phyloP scores from a whole-genome alignment of 1,140 invertebrate genomes.

The Adelges cooleyi region DNA sequence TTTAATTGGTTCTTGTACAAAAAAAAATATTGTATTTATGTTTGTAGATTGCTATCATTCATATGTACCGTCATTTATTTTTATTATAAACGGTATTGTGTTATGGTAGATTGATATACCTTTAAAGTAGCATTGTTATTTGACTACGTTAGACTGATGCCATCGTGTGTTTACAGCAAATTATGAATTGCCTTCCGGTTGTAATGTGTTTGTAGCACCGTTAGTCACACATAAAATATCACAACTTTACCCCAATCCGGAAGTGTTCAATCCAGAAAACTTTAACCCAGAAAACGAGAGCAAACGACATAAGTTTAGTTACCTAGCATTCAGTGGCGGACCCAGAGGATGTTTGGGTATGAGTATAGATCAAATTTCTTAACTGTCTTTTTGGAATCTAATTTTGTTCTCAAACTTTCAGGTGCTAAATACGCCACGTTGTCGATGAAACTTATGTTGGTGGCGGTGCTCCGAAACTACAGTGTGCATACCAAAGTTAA shows the following conservation, averaged over 20 bases:
- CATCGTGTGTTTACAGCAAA: slow-evolving; percentile 7
- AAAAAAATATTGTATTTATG: too few relatives aligned
- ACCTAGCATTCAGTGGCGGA: slow-evolving; percentile 53
- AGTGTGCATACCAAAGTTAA: slow-evolving; percentile 31
- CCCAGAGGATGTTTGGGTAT: slow-evolving; percentile 50
- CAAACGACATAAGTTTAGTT: slow-evolving; percentile 42
- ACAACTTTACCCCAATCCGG: slow-evolving; percentile 45
- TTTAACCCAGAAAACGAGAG: slow-evolving; percentile 47
- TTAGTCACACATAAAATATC: slow-evolving; percentile 42
- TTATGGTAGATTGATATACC: too few relatives aligned
- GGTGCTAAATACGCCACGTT: slow-evolving; percentile 33
- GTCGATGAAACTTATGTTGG: slow-evolving; percentile 33
- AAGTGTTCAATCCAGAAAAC: slow-evolving; percentile 53
- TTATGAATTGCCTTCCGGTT: slow-evolving; percentile 30
- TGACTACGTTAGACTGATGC: too few relatives aligned
- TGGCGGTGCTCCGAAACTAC: slow-evolving; percentile 31
- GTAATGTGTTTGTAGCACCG: slow-evolving; percentile 29
- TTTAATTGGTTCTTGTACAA: too few relatives aligned
- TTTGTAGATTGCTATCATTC: too few relatives aligned
- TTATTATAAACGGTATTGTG: too few relatives aligned
- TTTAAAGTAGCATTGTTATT: too few relatives aligned
- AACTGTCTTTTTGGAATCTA: too few relatives aligned
- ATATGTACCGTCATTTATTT: too few relatives aligned
- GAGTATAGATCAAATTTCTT: too few relatives aligned
- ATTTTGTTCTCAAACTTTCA: slow-evolving; percentile 7